phyloP scores from a whole-genome alignment of 1,140 invertebrate species.

The Drosophila orosa region DNA sequence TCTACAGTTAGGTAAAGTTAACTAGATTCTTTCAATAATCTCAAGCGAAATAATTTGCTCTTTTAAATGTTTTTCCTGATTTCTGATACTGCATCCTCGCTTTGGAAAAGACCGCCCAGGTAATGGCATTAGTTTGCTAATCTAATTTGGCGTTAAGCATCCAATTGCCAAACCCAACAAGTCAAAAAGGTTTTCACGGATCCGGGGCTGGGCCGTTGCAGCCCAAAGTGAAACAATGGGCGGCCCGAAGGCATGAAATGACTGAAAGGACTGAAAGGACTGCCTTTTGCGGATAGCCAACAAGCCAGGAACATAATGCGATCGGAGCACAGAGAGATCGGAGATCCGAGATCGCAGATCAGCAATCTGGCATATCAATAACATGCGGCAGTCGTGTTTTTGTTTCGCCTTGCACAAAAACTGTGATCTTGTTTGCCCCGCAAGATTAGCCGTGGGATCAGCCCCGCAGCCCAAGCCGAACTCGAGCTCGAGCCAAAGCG shows the following conservation, averaged over 20 bases:
- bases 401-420: constrained; percentile 67
- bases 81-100: constrained; percentile 9
- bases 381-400: constrained; percentile 61
- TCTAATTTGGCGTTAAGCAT: constrained; percentile 83
- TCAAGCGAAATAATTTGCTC: neutral
- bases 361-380: constrained; percentile 71
- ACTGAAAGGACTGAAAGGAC: constrained; percentile 36
- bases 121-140: constrained; percentile 79
- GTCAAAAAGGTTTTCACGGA: constrained; percentile 83
- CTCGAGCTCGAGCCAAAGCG: constrained; percentile 62
- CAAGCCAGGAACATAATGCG: constrained; percentile 60
- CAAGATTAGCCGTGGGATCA: constrained; percentile 73
- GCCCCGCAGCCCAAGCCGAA: constrained; percentile 14
- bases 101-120: constrained; percentile 39
- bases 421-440: constrained; percentile 79
- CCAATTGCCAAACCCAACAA: constrained; percentile 74
- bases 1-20: neutral
- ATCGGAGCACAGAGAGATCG: constrained; percentile 25
- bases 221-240: constrained; percentile 62
- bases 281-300: constrained; percentile 78
- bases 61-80: neutral
- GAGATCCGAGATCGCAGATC: constrained; percentile 43
- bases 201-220: constrained; percentile 35
- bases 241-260: constrained; percentile 38
- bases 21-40: neutral